Evolutionary conservation across 2,888 invertebrate species (phyloP).

Genomic region (Tyria jacobaeae): DNA sequence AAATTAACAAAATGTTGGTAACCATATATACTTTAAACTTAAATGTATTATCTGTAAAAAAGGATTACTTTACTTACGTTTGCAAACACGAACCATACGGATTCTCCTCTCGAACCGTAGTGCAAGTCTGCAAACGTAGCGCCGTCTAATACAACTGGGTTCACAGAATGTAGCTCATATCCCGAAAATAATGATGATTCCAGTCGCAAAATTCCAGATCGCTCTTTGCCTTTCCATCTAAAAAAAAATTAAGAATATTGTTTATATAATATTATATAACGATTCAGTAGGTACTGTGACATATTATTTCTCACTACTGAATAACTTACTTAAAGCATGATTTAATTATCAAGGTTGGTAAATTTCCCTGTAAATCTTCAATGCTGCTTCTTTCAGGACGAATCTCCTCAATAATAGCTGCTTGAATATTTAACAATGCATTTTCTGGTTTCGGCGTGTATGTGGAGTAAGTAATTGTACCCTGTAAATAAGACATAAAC

Average conservation of each 20-base stretch:
- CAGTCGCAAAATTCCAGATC: conserved; percentile 87
- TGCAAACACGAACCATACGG: conserved; percentile 89
- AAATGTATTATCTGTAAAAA: too few relatives aligned
- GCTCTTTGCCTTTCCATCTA: conserved; percentile 88
- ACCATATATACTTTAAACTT: too few relatives aligned
- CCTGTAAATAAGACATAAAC: conserved; percentile 67
- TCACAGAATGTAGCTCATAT: conserved; percentile 86
- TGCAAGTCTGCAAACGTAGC: conserved; percentile 87
- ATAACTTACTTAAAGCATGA: conserved; percentile 87
- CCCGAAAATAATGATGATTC: conserved; percentile 89
- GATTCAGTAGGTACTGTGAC: background rate
- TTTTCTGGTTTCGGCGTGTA: conserved; percentile 87
- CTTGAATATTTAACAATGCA: conserved; percentile 86
- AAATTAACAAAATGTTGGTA: background rate
- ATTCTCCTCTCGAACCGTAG: conserved; percentile 87
- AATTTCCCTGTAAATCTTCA: conserved; percentile 88
- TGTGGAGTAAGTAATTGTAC: conserved; percentile 88
- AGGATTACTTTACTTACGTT: conserved; percentile 83
- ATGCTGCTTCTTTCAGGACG: conserved; percentile 88
- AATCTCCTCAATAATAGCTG: conserved; percentile 88
- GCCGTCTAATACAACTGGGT: conserved; percentile 84
- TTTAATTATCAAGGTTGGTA: conserved; percentile 88
- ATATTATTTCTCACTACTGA: background rate
- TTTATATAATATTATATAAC: background rate
- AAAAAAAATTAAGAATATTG: conserved; percentile 4